Conservation (phyloP, 2,113 vertebrate species). For the Hydrolagus affinis region DNA sequence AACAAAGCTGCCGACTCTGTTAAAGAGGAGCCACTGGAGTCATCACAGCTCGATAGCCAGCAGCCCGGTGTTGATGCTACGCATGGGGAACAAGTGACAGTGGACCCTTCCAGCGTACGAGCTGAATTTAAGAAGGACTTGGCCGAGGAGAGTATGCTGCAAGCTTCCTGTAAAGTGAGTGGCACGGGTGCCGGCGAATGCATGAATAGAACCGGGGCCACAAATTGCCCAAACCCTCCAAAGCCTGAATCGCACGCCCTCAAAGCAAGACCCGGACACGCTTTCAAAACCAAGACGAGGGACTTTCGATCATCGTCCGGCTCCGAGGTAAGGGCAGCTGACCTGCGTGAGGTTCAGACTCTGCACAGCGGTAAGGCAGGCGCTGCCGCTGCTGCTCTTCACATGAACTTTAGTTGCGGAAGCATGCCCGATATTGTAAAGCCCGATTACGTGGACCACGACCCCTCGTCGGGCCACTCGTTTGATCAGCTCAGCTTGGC, state of each 20-base stretch:
- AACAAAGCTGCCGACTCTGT: constrained; percentile 60
- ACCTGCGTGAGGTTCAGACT: not conserved
- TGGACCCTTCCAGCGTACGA: constrained; percentile 40
- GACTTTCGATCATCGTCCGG: constrained; percentile 1
- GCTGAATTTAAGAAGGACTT: constrained; percentile 45
- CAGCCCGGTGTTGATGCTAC: constrained; percentile 40
- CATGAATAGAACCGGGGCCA: not conserved
- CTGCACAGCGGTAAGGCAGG: constrained; percentile 34
- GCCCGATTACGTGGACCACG: constrained; percentile 40
- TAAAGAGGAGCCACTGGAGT: constrained; percentile 49
- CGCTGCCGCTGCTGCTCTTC: constrained; percentile 34
- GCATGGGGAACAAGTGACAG: constrained; percentile 48
- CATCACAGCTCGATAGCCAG: constrained; percentile 31
- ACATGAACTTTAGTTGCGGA: constrained; percentile 41
- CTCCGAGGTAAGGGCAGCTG: not conserved
- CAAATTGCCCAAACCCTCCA: not conserved
- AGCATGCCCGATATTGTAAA: constrained; percentile 46
- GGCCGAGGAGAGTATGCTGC: not conserved
- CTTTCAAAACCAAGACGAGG: not conserved
- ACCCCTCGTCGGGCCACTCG: constrained; percentile 46
- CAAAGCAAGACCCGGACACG: not conserved
- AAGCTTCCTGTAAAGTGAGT: constrained; percentile 21
- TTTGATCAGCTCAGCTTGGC: constrained; percentile 76
- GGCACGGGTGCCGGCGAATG: not conserved
- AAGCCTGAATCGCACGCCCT: not conserved